Evolutionary conservation across 2,797 vertebrate species (phyloP), one percentile per base, ranked within the genome.

Genomic region (Pseudochaenichthys georgianus): DNA sequence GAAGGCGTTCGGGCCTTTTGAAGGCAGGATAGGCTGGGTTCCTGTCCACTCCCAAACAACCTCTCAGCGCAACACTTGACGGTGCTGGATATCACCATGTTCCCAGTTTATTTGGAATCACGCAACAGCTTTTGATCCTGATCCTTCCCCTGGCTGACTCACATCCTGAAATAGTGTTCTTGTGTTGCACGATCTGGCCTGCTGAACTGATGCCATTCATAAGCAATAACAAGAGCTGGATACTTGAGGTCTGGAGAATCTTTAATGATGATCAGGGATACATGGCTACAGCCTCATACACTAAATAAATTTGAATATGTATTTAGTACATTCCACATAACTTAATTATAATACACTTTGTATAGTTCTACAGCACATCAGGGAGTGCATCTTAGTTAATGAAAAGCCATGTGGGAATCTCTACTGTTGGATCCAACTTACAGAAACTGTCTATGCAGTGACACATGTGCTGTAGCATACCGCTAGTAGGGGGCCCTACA

Each of bases 11-110:
- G 53, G 48, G 60, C 67, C 54, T 67, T 87, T 66, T 79, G 67
- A 76, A 84, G 65, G 84, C 88, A 85, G 88, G 86, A 88, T 83
- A 86, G 75, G 85, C 73, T 64, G 76, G 80, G 85, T 87, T 90
- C 87, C 88, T 90, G 82, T 87, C 54, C 54, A 85, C 68, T 77
- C 67, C 60, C 80, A 78, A 86, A 85, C 76, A 86, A 55, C 46
- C 58, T 52, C 52, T 75, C 41, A 64, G 52, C 47, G 21, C 58
- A 38, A 69, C 0, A 8, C 42, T 10, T 9, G 62, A 50, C 67
- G 9, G 63, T 0, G 54, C 52, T 75, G 31, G 48, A 77, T 70
- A 78, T 77, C 71, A 63, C 54, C 1, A 1, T 63, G 73, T 82
- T 80, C 65, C 70, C 62, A 10, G 52, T 81, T 71, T 71, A 64